Base-by-base conservation (phyloP, 2,113 vertebrate genomes). In the Solenodon paradoxus region DNA sequence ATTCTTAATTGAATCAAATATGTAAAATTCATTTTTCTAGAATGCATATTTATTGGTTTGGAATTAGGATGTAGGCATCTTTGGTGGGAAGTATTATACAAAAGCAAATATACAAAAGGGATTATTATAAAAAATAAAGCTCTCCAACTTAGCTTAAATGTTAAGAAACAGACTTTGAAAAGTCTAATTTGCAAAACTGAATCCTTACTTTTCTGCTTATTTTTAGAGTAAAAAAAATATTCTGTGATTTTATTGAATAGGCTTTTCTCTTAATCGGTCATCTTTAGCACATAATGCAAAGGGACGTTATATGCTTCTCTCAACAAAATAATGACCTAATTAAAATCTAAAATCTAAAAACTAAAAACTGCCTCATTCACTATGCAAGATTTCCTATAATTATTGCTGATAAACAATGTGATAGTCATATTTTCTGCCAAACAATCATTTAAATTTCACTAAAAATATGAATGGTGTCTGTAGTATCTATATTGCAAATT, bases 271-370 rank as follows among this genome's bases (percentile, higher is more conserved):
- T 24, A 94, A n/a, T 59, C 51, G 71, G 68, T 86, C 53, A 57
- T 2, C 0, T 94, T 90, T 63, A 92, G 57, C 4, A 15, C 7
- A 88, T 40, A 74, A 57, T 55, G 77, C 57, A 93, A 84, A 96
- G 24, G 30, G 75, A 75, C 9, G 32, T 38, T 53, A 40, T 19
- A 7, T 92, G 2, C 2, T 94, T 53, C 47, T 75, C 77, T 92
- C 10, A 90, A 85, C 10, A 96, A 97, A 96, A 94, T 63, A 90
- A 79, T 82, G 55, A 74, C 11, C 35, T 75, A 92, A 64, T 83
- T 63, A 32, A 93, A 90, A 5, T n/a, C 4, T 40, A 90, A 55
- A 95, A 68, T 4, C 57, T 63, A 45, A 83, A 96, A 83, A 45
- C 57, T 63, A 45, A 83, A 96, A 83, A 45, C 17, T 12, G 1